Conservation (phyloP, 2,888 invertebrate genomes). For the Synergus itoensis region DNA sequence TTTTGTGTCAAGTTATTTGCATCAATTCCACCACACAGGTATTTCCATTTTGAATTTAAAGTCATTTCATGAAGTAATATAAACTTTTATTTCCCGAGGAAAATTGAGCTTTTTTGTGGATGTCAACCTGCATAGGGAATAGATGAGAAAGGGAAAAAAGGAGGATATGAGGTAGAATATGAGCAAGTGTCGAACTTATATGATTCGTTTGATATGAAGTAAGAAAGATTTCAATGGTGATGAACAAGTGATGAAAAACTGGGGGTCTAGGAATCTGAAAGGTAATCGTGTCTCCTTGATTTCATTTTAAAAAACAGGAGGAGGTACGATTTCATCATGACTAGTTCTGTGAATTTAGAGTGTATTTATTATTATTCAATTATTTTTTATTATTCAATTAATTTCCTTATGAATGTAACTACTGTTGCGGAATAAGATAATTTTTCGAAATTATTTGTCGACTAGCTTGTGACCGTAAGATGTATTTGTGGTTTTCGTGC, state of each 20-base stretch:
- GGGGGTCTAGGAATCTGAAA: neutral
- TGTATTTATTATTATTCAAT: no score
- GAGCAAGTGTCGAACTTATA: neutral
- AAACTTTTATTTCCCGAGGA: neutral
- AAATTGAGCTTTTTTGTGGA: neutral
- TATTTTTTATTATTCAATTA: neutral
- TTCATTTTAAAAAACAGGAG: neutral
- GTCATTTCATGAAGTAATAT: slow-evolving; percentile 11
- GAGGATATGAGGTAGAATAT: slow-evolving; percentile 1
- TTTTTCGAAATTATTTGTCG: neutral
- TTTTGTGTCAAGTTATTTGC: slow-evolving; percentile 11
- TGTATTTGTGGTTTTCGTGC: neutral
- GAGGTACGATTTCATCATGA: neutral
- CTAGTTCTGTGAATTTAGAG: neutral
- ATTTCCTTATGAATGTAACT: neutral
- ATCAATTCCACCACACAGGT: slow-evolving; percentile 25
- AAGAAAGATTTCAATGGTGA: neutral
- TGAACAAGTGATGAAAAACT: neutral
- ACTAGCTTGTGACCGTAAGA: neutral
- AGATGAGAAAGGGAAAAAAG: neutral
- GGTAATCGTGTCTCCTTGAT: neutral
- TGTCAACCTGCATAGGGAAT: slow-evolving; percentile 21
- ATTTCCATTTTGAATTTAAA: slow-evolving; percentile 11
- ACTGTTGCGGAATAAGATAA: neutral
- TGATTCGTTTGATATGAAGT: neutral